Conservation (phyloP, 2,797 vertebrate genomes). For the Hirundo rustica region DNA sequence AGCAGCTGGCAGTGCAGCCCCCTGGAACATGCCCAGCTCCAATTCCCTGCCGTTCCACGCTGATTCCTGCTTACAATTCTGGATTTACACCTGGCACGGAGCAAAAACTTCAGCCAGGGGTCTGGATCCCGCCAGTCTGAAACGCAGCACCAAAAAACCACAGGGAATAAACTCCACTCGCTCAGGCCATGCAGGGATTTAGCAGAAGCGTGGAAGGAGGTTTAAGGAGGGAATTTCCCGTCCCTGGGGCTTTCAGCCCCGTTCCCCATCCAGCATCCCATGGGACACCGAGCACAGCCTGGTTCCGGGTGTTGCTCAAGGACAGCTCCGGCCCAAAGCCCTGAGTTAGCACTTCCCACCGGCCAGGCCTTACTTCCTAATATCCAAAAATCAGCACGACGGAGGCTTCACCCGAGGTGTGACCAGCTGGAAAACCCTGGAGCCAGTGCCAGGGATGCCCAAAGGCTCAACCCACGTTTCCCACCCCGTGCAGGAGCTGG, state of each 20-base stretch:
- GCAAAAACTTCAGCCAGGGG: not conserved
- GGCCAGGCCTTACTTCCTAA: fast-evolving
- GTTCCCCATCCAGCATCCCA: fast-evolving
- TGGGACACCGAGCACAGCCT: fast-evolving
- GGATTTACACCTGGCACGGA: fast-evolving
- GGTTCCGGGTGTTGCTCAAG: not conserved
- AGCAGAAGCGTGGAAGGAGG: not conserved
- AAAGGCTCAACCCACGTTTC: not conserved
- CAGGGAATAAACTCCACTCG: fast-evolving
- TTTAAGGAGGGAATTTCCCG: not conserved
- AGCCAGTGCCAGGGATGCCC: not conserved
- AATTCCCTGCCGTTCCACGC: fast-evolving
- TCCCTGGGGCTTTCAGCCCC: fast-evolving
- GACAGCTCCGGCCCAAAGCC: not conserved
- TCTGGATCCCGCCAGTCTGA: fast-evolving
- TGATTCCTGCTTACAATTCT: not conserved
- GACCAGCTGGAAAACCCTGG: not conserved
- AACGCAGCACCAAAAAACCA: fast-evolving
- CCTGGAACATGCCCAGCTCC: not conserved
- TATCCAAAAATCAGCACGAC: fast-evolving
- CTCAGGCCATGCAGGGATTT: fast-evolving
- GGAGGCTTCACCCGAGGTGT: not conserved
- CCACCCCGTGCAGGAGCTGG: fast-evolving
- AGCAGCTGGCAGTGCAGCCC: fast-evolving
- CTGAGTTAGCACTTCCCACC: not conserved